phyloP scores from a whole-genome alignment of 2,888 invertebrate genomes.

The Cerastoderma edule region DNA sequence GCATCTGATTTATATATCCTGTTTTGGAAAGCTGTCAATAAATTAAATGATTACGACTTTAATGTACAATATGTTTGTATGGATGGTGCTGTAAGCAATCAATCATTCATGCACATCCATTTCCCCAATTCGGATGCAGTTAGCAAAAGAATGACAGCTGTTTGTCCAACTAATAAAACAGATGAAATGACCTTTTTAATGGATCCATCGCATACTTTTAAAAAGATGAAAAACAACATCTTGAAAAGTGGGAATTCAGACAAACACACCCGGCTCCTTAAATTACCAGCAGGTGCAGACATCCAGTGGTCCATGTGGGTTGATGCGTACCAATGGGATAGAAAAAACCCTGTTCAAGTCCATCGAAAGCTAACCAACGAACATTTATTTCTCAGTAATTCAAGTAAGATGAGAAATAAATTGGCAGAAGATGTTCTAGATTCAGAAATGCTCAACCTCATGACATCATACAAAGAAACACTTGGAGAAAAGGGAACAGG shows the following conservation, averaged over 20 bases:
- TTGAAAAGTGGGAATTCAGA: slow-evolving; percentile 38
- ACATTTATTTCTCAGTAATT: slow-evolving; percentile 41
- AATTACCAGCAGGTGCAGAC: slow-evolving; percentile 20
- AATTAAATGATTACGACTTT: slow-evolving; percentile 17
- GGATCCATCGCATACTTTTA: slow-evolving; percentile 47
- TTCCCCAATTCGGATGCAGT: slow-evolving; percentile 5
- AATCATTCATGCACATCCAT: slow-evolving; percentile 42
- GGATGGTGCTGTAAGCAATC: slow-evolving; percentile 50
- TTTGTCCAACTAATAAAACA: slow-evolving; percentile 22
- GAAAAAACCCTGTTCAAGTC: slow-evolving; percentile 43
- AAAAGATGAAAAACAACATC: slow-evolving; percentile 52
- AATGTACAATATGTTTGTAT: slow-evolving; percentile 28
- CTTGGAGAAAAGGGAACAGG: slow-evolving; percentile 38
- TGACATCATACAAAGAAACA: slow-evolving; percentile 39
- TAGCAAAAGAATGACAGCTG: slow-evolving; percentile 17
- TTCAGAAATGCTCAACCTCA: slow-evolving; percentile 53
- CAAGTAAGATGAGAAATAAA: slow-evolving; percentile 56
- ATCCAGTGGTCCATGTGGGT: slow-evolving; percentile 55
- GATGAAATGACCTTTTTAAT: slow-evolving; percentile 46
- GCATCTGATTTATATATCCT: slow-evolving; percentile 39
- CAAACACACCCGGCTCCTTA: slow-evolving; percentile 22
- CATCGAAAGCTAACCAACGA: slow-evolving; percentile 49
- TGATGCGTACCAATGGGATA: slow-evolving; percentile 54
- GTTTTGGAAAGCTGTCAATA: slow-evolving; percentile 39
- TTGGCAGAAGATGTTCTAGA: slow-evolving; percentile 59